Evolutionary conservation across 1,140 invertebrate genomes (phyloP).

Genomic region (Tigriopus japonicus): DNA sequence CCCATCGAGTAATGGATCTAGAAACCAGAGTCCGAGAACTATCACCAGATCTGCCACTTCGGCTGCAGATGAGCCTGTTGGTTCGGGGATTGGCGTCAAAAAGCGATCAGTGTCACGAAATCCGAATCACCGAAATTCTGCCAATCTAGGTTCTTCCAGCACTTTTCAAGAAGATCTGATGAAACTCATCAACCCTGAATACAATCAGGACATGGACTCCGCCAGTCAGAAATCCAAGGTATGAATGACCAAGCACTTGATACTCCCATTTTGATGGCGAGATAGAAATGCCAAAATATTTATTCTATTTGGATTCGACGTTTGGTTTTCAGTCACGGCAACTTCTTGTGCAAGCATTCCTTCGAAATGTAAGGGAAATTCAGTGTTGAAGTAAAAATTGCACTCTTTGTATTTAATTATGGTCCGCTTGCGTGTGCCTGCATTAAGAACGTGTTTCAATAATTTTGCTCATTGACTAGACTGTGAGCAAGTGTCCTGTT

Average conservation of each 20-base stretch:
- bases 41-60: too few species aligned
- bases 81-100: too few species aligned
- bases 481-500: too few species aligned
- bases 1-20: constrained; percentile 16
- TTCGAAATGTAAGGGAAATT: constrained; percentile 8
- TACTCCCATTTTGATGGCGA: too few species aligned
- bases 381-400: background rate
- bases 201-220: constrained; percentile 26
- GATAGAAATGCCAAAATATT: too few species aligned
- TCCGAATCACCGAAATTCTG: constrained; percentile 26
- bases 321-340: constrained; percentile 12
- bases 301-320: constrained; percentile 9
- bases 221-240: background rate
- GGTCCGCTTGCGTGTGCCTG: background rate
- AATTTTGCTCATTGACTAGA: too few species aligned
- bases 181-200: constrained; percentile 68
- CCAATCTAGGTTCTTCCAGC: constrained; percentile 31
- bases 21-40: constrained; percentile 16
- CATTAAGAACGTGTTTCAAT: too few species aligned
- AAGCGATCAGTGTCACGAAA: constrained; percentile 22
- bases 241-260: too few species aligned
- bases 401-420: too few species aligned
- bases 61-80: too few species aligned
- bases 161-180: constrained; percentile 71
- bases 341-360: background rate